phyloP scores from a whole-genome alignment of 1,140 invertebrate genomes.

The Camponotus vicinus region DNA sequence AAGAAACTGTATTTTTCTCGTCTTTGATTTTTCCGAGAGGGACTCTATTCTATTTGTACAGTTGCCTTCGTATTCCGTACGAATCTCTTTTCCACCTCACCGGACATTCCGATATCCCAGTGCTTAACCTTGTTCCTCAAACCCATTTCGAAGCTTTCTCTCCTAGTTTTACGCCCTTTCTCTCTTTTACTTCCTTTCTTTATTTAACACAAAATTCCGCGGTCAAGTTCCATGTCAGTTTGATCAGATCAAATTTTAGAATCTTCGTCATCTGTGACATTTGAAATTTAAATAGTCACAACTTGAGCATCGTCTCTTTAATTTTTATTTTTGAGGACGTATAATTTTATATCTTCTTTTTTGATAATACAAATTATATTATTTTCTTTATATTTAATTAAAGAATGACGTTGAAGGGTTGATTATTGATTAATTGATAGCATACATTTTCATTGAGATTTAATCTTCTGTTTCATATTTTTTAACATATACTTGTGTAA shows the following conservation, averaged over 20 bases:
- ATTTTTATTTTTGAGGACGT: background rate
- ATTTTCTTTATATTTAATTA: background rate
- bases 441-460: background rate
- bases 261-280: background rate
- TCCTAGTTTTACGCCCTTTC: background rate
- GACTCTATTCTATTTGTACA: slow-evolving; percentile 56
- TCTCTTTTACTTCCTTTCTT: slow-evolving; percentile 26
- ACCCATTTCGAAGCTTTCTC: slow-evolving; percentile 42
- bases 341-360: background rate
- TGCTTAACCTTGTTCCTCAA: slow-evolving; percentile 66
- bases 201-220: slow-evolving; percentile 36
- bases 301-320: background rate
- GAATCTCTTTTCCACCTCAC: slow-evolving; percentile 48
- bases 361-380: background rate
- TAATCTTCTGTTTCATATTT: background rate
- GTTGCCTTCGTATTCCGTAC: slow-evolving; percentile 62
- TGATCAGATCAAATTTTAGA: background rate
- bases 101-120: slow-evolving; percentile 61
- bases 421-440: background rate
- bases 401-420: background rate
- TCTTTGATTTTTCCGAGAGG: slow-evolving; percentile 63
- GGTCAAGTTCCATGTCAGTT: background rate
- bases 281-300: background rate
- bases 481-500: background rate
- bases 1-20: slow-evolving; percentile 52